These are phyloP conservation scores for Drosophila ogumai DNA, from an alignment of 1,140 invertebrate species.

Conservation along the genomic window DNA sequence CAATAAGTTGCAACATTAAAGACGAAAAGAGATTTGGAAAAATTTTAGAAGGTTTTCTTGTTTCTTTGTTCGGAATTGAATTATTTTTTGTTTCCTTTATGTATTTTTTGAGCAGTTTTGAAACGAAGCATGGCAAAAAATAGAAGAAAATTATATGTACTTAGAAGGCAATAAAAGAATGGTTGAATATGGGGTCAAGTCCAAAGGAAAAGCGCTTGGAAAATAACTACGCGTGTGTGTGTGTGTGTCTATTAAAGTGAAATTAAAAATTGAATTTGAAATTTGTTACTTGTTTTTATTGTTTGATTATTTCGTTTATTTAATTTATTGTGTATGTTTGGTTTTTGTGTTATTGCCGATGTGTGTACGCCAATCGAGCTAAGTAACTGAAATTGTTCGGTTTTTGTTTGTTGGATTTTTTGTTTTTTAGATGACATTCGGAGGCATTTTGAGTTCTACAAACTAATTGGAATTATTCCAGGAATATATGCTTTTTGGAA, in stretches of 20 bases:
- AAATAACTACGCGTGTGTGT: conserved; percentile 28
- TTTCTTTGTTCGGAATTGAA: conserved; percentile 18
- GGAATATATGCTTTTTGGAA: conserved; percentile 7
- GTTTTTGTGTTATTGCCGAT: conserved; percentile 4
- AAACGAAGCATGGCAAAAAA: conserved; percentile 26
- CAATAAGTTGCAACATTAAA: conserved; percentile 85
- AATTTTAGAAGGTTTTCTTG: conserved; percentile 56
- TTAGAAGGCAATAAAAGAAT: conserved; percentile 1
- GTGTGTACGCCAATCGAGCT: conserved; percentile 59
- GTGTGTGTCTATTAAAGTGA: conserved; percentile 8
- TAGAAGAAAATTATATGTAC: conserved; percentile 8
- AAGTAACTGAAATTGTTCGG: conserved; percentile 36
- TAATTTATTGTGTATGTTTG: background rate
- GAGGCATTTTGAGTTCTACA: conserved; percentile 63
- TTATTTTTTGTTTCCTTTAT: conserved; percentile 12
- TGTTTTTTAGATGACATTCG: conserved; percentile 42
- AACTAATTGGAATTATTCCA: conserved; percentile 30
- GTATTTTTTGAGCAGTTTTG: conserved; percentile 10
- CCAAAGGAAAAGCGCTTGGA: conserved; percentile 22
- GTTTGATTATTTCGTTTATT: conserved; percentile 27
- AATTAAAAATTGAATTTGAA: conserved; percentile 30
- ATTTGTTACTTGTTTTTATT: conserved; percentile 33
- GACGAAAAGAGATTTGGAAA: conserved; percentile 82
- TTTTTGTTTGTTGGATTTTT: conserved; percentile 17
- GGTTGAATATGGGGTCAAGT: background rate